Evolutionary conservation across 2,888 invertebrate genomes (phyloP).

Genomic region (Eilema sororculum): DNA sequence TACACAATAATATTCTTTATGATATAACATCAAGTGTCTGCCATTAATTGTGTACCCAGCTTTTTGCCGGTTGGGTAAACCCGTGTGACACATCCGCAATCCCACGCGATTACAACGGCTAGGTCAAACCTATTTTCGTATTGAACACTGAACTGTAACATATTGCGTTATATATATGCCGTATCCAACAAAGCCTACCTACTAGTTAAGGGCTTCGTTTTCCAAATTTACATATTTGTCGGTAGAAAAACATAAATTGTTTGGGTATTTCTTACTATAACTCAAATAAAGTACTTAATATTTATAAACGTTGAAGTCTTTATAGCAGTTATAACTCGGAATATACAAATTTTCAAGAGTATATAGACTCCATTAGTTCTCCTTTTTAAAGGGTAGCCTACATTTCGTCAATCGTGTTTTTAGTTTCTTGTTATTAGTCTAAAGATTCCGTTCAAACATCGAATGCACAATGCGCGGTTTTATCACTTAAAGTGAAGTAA

Average conservation of each 20-base stretch:
- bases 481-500: neutral
- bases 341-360: neutral
- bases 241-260: slow-evolving; percentile 6
- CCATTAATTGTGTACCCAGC: slow-evolving; percentile 58
- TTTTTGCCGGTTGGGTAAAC: slow-evolving; percentile 73
- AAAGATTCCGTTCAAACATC: neutral
- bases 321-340: neutral
- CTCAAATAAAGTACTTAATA: neutral
- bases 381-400: neutral
- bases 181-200: slow-evolving; percentile 47
- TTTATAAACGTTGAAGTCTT: slow-evolving; percentile 4
- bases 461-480: neutral
- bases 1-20: slow-evolving; percentile 7
- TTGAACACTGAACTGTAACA: slow-evolving; percentile 64
- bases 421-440: neutral
- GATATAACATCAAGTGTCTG: slow-evolving; percentile 42
- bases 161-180: slow-evolving; percentile 52
- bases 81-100: slow-evolving; percentile 75
- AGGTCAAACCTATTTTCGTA: slow-evolving; percentile 75
- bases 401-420: neutral
- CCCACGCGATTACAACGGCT: slow-evolving; percentile 71
- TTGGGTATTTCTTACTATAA: neutral
- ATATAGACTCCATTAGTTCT: neutral
- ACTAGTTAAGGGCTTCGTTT: slow-evolving; percentile 37
- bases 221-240: slow-evolving; percentile 19